These are phyloP conservation scores for Anagrus nilaparvatae DNA, from an alignment of 1,140 invertebrate species.

Conservation along the genomic window DNA sequence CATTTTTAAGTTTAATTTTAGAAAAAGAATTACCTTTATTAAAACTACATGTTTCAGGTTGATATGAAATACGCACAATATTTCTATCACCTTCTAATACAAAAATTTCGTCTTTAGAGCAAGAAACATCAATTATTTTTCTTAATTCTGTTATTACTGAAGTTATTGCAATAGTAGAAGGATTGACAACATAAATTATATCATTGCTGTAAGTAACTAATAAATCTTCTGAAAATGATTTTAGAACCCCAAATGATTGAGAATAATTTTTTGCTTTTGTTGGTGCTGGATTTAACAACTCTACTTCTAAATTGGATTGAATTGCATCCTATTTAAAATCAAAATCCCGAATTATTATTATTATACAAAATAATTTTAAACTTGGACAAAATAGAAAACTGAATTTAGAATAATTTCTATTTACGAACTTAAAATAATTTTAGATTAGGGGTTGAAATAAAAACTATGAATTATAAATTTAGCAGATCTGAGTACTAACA, in stretches of 20 bases:
- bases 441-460: no score
- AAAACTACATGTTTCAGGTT: constrained; percentile 39
- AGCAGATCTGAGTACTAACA: no score
- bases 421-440: no score
- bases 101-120: constrained; percentile 69
- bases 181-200: constrained; percentile 65
- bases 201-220: constrained; percentile 65
- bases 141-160: constrained; percentile 43
- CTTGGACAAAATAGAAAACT: neutral
- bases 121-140: constrained; percentile 47
- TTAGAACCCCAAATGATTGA: constrained; percentile 56
- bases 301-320: constrained; percentile 50
- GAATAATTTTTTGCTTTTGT: constrained; percentile 39
- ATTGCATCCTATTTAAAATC: constrained; percentile 45
- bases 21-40: constrained; percentile 23
- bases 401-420: constrained; percentile 4
- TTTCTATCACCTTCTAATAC: constrained; percentile 59
- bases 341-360: constrained; percentile 9
- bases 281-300: constrained; percentile 55
- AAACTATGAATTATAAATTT: no score
- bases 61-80: constrained; percentile 52
- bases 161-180: constrained; percentile 41
- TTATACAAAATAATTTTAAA: constrained; percentile 9
- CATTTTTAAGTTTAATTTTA: neutral
- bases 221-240: constrained; percentile 57